A percentile compares a stretch with the other conserved stretches of the same genome.
Conservation (phyloP, 2,888 invertebrate genomes). For the Crossocerus cetratus region DNA sequence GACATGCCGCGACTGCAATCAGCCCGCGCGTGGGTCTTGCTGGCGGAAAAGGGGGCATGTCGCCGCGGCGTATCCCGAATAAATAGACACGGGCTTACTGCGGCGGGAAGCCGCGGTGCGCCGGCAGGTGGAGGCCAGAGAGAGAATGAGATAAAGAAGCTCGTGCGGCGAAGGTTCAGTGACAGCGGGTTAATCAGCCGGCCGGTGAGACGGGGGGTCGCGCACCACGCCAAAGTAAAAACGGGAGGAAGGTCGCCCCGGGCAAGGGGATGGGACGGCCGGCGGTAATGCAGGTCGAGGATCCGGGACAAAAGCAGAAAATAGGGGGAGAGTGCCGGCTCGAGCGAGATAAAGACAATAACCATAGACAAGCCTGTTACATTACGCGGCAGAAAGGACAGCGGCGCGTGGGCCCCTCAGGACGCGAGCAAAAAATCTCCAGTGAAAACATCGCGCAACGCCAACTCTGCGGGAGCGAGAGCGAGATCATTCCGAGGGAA, state of each 20-base stretch:
- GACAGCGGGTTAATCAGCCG: slow-evolving; percentile 5
- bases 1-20: background rate
- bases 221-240: background rate
- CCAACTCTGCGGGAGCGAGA: background rate
- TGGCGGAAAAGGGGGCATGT: too few species aligned
- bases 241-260: background rate
- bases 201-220: background rate
- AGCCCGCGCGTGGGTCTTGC: background rate
- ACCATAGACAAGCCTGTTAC: slow-evolving; percentile 29
- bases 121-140: background rate
- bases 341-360: slow-evolving; percentile 33
- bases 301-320: background rate
- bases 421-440: slow-evolving; percentile 3
- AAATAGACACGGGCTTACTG: background rate
- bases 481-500: background rate
- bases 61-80: background rate
- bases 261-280: background rate
- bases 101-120: background rate
- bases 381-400: slow-evolving; percentile 1
- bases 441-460: slow-evolving; percentile 6
- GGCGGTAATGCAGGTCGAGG: background rate
- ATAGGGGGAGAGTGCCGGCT: background rate
- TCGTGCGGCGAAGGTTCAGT: background rate
- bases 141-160: background rate
- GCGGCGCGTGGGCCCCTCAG: background rate